phyloP scores from a whole-genome alignment of 2,888 invertebrate genomes.

The Watsonalla cultraria region DNA sequence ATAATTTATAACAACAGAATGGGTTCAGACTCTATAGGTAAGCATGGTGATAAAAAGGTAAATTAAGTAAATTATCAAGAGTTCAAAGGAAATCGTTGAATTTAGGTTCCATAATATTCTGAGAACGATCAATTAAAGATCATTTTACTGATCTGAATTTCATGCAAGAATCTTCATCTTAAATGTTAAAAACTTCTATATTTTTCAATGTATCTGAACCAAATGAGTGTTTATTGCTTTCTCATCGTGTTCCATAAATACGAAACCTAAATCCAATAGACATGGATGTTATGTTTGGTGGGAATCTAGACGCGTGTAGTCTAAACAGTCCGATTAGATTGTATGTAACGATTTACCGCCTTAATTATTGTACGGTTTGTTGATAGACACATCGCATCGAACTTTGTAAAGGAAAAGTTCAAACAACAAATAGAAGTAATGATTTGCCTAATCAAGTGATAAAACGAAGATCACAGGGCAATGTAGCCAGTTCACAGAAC shows the following conservation, averaged over 20 bases:
- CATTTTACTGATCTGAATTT: too few species aligned
- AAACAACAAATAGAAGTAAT: conserved; percentile 2
- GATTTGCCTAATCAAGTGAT: neutral
- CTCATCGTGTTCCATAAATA: neutral
- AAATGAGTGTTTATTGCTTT: neutral
- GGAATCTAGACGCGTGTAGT: conserved; percentile 5
- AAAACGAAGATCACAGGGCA: conserved; percentile 1
- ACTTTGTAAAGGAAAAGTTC: neutral
- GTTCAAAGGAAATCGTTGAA: too few species aligned
- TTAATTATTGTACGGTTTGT: neutral
- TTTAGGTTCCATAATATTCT: too few species aligned
- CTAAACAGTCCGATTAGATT: conserved; percentile 7
- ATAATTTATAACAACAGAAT: too few species aligned
- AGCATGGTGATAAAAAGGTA: too few species aligned
- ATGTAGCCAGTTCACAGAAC: conserved; percentile 4
- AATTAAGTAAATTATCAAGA: too few species aligned
- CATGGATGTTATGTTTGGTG: neutral
- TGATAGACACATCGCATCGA: neutral
- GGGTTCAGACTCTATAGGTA: too few species aligned
- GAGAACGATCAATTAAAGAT: too few species aligned
- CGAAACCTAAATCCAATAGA: neutral
- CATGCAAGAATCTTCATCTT: too few species aligned
- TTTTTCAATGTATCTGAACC: too few species aligned
- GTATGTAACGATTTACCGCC: conserved; percentile 7
- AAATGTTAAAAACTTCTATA: too few species aligned